Conservation (phyloP, 2,113 vertebrate genomes). For the Archilochus colubris region DNA sequence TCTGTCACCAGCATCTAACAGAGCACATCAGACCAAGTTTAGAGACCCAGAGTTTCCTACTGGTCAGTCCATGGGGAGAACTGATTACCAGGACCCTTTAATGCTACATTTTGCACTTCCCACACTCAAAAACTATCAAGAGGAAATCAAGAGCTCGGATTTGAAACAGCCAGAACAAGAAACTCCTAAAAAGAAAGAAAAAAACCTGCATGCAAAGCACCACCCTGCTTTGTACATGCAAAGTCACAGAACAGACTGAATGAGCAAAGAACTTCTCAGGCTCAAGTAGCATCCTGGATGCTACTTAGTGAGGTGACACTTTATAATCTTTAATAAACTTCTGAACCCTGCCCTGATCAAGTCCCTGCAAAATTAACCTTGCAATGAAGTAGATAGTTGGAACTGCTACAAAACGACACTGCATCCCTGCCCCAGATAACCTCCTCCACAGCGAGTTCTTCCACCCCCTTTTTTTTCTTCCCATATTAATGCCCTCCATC, state of each 20-base stretch:
- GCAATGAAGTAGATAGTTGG: not conserved
- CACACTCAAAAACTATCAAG: not conserved
- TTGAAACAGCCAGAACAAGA: not conserved
- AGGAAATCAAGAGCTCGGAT: not conserved
- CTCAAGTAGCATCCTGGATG: not conserved
- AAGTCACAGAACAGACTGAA: not conserved
- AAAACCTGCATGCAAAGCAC: not conserved
- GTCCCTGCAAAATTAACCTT: not conserved
- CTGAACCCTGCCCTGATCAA: not conserved
- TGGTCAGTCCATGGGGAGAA: not conserved
- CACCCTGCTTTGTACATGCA: not conserved
- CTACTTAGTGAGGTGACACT: not conserved
- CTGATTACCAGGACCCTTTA: not conserved
- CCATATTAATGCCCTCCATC: constrained; percentile 45
- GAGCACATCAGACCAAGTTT: not conserved
- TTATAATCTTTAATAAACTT: not conserved
- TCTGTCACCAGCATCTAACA: not conserved
- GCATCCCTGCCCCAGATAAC: not conserved
- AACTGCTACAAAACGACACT: not conserved
- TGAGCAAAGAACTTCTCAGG: not conserved
- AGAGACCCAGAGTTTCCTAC: not conserved
- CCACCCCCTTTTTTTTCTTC: not conserved
- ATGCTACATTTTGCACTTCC: not conserved
- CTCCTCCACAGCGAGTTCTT: not conserved
- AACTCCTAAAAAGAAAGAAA: not conserved